These are phyloP conservation scores for Agonopterix alstromeriana DNA, from an alignment of 2,888 invertebrate species.

Conservation along the genomic window DNA sequence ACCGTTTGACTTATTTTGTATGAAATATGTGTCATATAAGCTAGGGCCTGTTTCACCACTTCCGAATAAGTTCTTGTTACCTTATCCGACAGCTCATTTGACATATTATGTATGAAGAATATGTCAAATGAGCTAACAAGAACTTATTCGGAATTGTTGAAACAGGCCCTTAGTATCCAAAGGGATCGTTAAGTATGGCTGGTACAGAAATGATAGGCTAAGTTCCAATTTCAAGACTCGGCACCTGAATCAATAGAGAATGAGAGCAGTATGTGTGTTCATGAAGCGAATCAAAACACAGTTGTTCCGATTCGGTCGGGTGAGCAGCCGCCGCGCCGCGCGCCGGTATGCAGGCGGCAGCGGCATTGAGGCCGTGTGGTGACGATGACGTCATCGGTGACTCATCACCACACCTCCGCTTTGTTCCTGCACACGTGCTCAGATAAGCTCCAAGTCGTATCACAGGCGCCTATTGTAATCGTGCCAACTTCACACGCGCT, in stretches of 20 bases:
- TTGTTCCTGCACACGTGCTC: constrained; percentile 6
- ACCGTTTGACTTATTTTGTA: too few relatives aligned
- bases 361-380: not conserved
- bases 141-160: too few relatives aligned
- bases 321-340: constrained; percentile 3
- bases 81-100: too few relatives aligned
- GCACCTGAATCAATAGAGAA: constrained; percentile 4
- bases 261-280: constrained; percentile 1
- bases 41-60: too few relatives aligned
- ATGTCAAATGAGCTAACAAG: too few relatives aligned
- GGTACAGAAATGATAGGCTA: too few relatives aligned
- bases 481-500: constrained; percentile 1
- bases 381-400: constrained; percentile 9
- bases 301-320: constrained; percentile 5
- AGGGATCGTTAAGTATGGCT: too few relatives aligned
- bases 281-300: constrained; percentile 6
- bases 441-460: constrained; percentile 4
- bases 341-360: not conserved
- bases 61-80: too few relatives aligned
- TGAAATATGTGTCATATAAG: too few relatives aligned
- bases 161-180: too few relatives aligned
- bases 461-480: constrained; percentile 1
- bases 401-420: constrained; percentile 3
- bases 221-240: too few relatives aligned
- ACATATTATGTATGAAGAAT: too few relatives aligned